Conservation (phyloP, 2,113 vertebrate genomes). For the Trinectes maculatus region DNA sequence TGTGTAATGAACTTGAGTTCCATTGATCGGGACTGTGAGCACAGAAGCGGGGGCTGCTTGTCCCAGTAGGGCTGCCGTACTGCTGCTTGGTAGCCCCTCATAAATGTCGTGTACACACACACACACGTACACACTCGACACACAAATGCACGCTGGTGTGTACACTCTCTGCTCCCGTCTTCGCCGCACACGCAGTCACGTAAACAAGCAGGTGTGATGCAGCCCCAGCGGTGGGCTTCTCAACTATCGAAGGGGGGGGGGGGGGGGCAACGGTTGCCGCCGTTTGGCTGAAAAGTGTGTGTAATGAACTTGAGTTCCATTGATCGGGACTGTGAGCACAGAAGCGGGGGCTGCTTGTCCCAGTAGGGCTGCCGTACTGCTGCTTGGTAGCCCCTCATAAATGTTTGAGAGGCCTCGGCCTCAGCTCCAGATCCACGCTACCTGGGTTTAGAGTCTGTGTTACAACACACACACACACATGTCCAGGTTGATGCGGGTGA, state of each 20-base stretch:
- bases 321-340: conserved; percentile 80
- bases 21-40: conserved; percentile 81
- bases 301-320: conserved; percentile 82
- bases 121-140: no score
- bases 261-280: conserved; percentile 41
- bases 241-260: conserved; percentile 18
- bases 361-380: conserved; percentile 67
- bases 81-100: conserved; percentile 67
- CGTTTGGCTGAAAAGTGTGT: conserved; percentile 70
- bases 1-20: conserved; percentile 81
- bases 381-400: conserved; percentile 79
- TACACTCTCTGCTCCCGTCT: conserved; percentile 35
- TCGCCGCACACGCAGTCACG: conserved; percentile 54
- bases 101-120: conserved; percentile 73
- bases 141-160: conserved; percentile 26
- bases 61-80: conserved; percentile 74
- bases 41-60: conserved; percentile 80
- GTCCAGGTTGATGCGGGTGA: conserved; percentile 64
- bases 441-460: conserved; percentile 62
- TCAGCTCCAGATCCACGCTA: conserved; percentile 54
- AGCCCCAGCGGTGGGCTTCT: conserved; percentile 63
- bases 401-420: conserved; percentile 80
- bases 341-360: conserved; percentile 81
- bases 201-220: conserved; percentile 72
- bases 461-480: conserved; percentile 50